Conservation (phyloP, 2,888 invertebrate genomes). For the Mechanitis messenoides region DNA sequence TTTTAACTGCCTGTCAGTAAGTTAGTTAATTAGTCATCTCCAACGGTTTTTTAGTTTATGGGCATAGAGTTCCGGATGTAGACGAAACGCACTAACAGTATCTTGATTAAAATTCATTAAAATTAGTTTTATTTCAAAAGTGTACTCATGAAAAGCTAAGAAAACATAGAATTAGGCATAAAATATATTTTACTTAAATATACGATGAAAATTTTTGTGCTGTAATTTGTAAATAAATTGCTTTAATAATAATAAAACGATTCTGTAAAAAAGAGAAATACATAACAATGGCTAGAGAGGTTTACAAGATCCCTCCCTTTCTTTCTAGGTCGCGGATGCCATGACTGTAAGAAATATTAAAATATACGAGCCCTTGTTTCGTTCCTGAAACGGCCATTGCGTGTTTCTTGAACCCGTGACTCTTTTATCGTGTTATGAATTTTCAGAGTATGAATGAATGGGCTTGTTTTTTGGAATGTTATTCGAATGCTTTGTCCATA, state of each 20-base stretch:
- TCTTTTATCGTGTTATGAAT: constrained; percentile 32
- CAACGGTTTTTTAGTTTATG: no score
- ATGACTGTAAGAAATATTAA: constrained; percentile 69
- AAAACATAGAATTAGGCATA: no score
- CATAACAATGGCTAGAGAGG: constrained; percentile 63
- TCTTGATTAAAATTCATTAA: no score
- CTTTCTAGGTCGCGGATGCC: constrained; percentile 60
- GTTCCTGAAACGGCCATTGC: constrained; percentile 62
- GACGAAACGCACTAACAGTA: no score
- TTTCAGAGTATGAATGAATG: constrained; percentile 21
- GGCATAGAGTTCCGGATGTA: no score
- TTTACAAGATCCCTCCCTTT: constrained; percentile 57
- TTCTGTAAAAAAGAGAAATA: constrained; percentile 39
- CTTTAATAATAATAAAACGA: constrained; percentile 36
- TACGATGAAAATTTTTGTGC: neutral
- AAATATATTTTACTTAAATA: neutral
- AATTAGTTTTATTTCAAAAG: no score
- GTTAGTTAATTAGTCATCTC: no score
- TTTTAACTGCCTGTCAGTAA: no score
- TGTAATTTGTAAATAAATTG: constrained; percentile 18
- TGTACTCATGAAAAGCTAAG: no score
- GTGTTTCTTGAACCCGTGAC: constrained; percentile 59
- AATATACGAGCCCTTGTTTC: constrained; percentile 74
- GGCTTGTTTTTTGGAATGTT: constrained; percentile 9
- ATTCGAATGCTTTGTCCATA: constrained; percentile 1